Conservation (phyloP, 2,113 vertebrate species). For the Oreochromis tanganicae region DNA sequence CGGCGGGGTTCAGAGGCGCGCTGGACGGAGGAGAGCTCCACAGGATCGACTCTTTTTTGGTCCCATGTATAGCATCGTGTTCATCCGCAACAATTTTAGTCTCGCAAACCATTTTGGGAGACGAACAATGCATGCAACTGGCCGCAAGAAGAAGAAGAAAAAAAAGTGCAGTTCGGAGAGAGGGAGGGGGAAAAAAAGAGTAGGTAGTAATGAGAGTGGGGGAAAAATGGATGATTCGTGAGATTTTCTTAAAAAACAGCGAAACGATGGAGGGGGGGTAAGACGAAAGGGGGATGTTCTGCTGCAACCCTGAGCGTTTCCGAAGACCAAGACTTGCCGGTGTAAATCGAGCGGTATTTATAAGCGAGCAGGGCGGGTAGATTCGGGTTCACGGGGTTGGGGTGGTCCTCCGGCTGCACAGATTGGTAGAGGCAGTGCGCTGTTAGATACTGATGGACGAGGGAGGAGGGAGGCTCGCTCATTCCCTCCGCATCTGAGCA, state of each 20-base stretch:
- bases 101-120: slow-evolving; percentile 98
- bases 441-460: slow-evolving; percentile 71
- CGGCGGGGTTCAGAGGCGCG: slow-evolving; percentile 58
- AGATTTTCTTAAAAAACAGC: slow-evolving; percentile 49
- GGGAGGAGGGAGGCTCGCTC: slow-evolving; percentile 12
- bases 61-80: slow-evolving; percentile 84
- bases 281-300: slow-evolving; percentile 62
- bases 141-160: slow-evolving; percentile 60
- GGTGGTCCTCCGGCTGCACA: slow-evolving; percentile 73
- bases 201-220: neutral
- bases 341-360: slow-evolving; percentile 83
- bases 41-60: slow-evolving; percentile 85
- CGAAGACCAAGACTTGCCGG: slow-evolving; percentile 80
- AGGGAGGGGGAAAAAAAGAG: neutral
- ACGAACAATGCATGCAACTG: slow-evolving; percentile 95
- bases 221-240: slow-evolving; percentile 33
- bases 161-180: slow-evolving; percentile 39
- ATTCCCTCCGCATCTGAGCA: slow-evolving; percentile 4
- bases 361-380: slow-evolving; percentile 76
- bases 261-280: slow-evolving; percentile 43
- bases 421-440: slow-evolving; percentile 76
- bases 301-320: slow-evolving; percentile 76
- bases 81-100: slow-evolving; percentile 96
- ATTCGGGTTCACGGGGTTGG: slow-evolving; percentile 75
- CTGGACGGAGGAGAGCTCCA: slow-evolving; percentile 81